Conservation (phyloP, 37 sponge, comb jelly and placozoan genomes). For the Axinella damicornis region DNA sequence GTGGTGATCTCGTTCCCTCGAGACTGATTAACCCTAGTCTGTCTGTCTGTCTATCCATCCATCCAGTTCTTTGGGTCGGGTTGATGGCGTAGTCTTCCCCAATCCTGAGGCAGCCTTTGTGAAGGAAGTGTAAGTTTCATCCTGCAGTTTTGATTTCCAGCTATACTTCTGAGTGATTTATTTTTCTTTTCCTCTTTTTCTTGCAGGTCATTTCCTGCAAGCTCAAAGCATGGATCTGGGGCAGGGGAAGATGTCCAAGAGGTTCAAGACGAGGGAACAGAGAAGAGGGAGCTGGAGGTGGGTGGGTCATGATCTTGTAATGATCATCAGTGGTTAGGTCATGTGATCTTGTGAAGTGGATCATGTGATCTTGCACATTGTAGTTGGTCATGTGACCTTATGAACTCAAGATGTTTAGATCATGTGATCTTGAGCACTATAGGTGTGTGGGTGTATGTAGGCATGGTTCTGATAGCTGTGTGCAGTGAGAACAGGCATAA, state of each 20-base stretch:
- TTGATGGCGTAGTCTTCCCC: conserved; percentile 82
- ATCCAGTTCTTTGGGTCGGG: conserved; percentile 73
- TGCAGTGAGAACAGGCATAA: no score
- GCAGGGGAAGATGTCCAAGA: conserved; percentile 90
- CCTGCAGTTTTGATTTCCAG: neutral
- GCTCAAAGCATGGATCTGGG: conserved; percentile 38
- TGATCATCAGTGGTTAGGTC: no score
- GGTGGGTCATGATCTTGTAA: no score
- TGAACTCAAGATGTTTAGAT: no score
- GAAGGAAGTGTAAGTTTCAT: conserved; percentile 86
- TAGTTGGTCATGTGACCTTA: no score
- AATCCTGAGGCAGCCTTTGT: conserved; percentile 93
- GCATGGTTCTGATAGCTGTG: no score
- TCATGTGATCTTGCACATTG: no score
- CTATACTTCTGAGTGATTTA: neutral
- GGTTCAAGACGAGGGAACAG: conserved; percentile 88
- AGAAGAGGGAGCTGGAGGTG: conserved; percentile 95
- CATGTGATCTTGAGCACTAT: no score
- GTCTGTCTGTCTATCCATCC: neutral
- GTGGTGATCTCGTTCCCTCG: neutral
- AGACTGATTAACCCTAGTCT: no score
- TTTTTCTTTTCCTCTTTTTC: no score
- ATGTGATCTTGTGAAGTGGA: no score
- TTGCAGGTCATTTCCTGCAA: conserved; percentile 54
- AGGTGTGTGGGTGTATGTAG: no score